Base-by-base conservation (phyloP, 2,888 invertebrate genomes). In the Chrysomela aeneicollis region DNA sequence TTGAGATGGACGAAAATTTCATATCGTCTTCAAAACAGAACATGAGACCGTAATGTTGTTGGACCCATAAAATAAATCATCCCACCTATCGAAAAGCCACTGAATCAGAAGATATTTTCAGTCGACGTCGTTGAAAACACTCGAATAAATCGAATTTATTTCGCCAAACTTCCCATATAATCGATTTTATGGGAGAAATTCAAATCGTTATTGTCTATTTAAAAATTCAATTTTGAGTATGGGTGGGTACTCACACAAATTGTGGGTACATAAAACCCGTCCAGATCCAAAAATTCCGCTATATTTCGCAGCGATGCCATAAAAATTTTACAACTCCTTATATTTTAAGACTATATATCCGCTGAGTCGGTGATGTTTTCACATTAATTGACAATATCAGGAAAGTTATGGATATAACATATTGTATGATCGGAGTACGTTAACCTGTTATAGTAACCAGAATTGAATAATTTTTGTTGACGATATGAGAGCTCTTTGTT, bases 211-310 rank as follows among this genome's bases (percentile, higher is more conserved):
- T 63, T 63, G 35, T 52, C 35, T 35, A n/a, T 37, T 22, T 22
- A 26, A 63, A 42, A 47, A 63, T 63, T 63, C 63, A 63, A 63
- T 58, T 63, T 63, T 37, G 17, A 57, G 47, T 5, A 26, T 26
- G 26, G 6, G 26, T 26, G 6, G n/a, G n/a, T 58, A 63, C 53
- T 26, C 19, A 35, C 15, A 51, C 53, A 26, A 63, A 63, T 57
- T 58, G 58, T 58, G 32, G 63, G 52, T 58, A 52, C 58, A 52
- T 63, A 63, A 63, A 63, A 15, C 3, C 15, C 15, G 15, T 4
- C n/a, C 10, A 2, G 15, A n/a, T 42, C 15, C 42, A 15, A 42
- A 15, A 15, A n/a, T 15, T 4, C 42, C 2, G 42, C 9, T 8
- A 15, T 42, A 42, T 42, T 42, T 42, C 15, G 3, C 3, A 42